Evolutionary conservation across 2,888 invertebrate species (phyloP).

Genomic region (Drosophila picticornis): DNA sequence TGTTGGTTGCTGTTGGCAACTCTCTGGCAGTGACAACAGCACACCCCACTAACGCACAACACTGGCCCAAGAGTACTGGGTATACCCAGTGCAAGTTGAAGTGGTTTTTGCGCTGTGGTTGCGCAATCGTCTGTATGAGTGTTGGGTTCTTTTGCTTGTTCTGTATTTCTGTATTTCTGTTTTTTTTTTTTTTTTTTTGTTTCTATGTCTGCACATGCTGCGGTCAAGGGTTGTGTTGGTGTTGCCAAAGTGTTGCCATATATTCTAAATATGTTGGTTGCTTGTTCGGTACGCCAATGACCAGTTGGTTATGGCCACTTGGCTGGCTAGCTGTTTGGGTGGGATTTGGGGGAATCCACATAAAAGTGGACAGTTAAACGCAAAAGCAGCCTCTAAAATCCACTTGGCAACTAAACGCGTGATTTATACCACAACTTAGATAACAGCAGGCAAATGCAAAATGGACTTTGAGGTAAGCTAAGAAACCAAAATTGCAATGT

Average conservation of each 20-base stretch:
- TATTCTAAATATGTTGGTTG: slow-evolving; percentile 79
- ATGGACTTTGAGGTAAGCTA: slow-evolving; percentile 7
- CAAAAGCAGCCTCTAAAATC: slow-evolving; percentile 65
- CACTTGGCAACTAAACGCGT: slow-evolving; percentile 81
- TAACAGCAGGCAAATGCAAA: slow-evolving; percentile 59
- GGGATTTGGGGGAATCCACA: slow-evolving; percentile 19
- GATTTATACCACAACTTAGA: slow-evolving; percentile 73
- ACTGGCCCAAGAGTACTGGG: slow-evolving; percentile 42
- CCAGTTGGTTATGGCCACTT: slow-evolving; percentile 45
- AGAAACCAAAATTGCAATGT: not conserved
- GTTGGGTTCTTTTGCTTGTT: slow-evolving; percentile 32
- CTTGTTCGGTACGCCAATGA: slow-evolving; percentile 45
- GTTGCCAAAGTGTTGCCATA: slow-evolving; percentile 82
- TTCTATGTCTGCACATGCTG: slow-evolving; percentile 65
- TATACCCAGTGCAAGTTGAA: slow-evolving; percentile 66
- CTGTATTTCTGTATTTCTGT: slow-evolving; percentile 6
- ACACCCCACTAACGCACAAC: slow-evolving; percentile 42
- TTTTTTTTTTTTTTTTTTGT: slow-evolving; percentile 10
- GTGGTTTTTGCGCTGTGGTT: slow-evolving; percentile 79
- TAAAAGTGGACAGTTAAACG: slow-evolving; percentile 73
- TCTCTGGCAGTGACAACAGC: slow-evolving; percentile 69
- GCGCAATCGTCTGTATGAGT: slow-evolving; percentile 72
- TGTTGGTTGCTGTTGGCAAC: slow-evolving; percentile 61
- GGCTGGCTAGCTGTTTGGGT: not conserved
- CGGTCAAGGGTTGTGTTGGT: slow-evolving; percentile 76